A percentile compares a stretch with the other conserved stretches of the same genome.
These are phyloP conservation scores for Scalopus aquaticus DNA, from an alignment of 2,113 vertebrate species.

Conservation along the genomic window DNA sequence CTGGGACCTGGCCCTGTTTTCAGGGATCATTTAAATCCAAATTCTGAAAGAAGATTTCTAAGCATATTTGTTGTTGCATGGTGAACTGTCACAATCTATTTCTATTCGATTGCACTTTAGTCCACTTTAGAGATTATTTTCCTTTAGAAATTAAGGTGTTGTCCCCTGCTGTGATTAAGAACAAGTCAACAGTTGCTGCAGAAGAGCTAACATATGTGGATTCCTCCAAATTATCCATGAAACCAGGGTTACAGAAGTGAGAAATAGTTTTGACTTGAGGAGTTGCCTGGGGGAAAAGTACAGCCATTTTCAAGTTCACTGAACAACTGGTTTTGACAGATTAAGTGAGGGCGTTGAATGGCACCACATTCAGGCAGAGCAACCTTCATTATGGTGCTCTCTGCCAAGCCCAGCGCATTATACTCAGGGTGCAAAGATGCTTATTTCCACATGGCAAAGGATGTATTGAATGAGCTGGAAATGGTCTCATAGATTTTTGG, in stretches of 20 bases:
- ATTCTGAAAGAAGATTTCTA: background rate
- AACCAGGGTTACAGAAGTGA: conserved; percentile 28
- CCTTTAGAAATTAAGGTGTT: conserved; percentile 30
- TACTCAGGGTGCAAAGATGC: background rate
- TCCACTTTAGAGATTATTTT: background rate
- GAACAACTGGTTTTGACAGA: conserved; percentile 11
- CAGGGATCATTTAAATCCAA: background rate
- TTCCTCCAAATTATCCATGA: conserved; percentile 54
- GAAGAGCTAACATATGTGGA: conserved; percentile 27
- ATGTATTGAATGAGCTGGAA: background rate
- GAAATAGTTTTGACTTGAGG: background rate
- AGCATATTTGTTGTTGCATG: background rate
- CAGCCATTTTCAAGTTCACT: conserved; percentile 33
- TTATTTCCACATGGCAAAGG: background rate
- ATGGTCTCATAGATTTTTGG: background rate
- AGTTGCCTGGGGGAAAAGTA: conserved; percentile 26
- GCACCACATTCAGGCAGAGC: background rate
- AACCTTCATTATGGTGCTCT: background rate
- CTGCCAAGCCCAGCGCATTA: background rate
- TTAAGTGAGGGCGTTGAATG: background rate
- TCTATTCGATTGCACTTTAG: background rate
- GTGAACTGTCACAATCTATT: background rate
- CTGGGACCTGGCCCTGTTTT: conserved; percentile 31
- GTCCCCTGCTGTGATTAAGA: background rate
- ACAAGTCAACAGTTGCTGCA: background rate